Conservation (phyloP, 1,140 invertebrate species). For the Megathymus violae region DNA sequence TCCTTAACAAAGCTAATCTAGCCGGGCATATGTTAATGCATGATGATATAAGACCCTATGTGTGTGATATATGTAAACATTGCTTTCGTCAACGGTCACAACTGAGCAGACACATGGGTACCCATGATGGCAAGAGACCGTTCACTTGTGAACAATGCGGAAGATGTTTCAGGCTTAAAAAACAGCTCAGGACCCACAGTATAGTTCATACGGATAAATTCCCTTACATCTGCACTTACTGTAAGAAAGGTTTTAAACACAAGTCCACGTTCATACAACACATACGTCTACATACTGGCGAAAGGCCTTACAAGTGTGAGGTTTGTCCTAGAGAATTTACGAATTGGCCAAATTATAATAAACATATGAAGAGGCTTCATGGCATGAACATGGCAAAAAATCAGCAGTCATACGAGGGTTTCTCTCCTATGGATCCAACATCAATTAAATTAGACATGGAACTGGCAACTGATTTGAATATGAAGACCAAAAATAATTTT, state of each 20-base stretch:
- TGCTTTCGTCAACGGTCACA: conserved; percentile 60
- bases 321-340: conserved; percentile 88
- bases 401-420: conserved; percentile 62
- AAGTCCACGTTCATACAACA: conserved; percentile 88
- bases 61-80: conserved; percentile 67
- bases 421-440: conserved; percentile 61
- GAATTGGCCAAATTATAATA: conserved; percentile 90
- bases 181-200: conserved; percentile 64
- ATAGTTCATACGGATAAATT: conserved; percentile 93
- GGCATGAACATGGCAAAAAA: conserved; percentile 74
- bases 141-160: conserved; percentile 90
- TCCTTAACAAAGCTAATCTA: conserved; percentile 62
- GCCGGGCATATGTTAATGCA: conserved; percentile 63
- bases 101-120: conserved; percentile 83
- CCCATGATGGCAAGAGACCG: conserved; percentile 88
- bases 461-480: background rate
- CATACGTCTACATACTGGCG: conserved; percentile 86
- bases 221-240: conserved; percentile 90
- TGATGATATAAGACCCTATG: conserved; percentile 57
- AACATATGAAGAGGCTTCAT: conserved; percentile 89
- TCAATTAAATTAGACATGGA: conserved; percentile 58
- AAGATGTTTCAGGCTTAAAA: conserved; percentile 86
- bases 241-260: conserved; percentile 88
- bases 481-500: background rate
- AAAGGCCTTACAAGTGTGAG: conserved; percentile 85